Base-by-base conservation (phyloP, 2,797 vertebrate genomes). In the Capromys pilorides region DNA sequence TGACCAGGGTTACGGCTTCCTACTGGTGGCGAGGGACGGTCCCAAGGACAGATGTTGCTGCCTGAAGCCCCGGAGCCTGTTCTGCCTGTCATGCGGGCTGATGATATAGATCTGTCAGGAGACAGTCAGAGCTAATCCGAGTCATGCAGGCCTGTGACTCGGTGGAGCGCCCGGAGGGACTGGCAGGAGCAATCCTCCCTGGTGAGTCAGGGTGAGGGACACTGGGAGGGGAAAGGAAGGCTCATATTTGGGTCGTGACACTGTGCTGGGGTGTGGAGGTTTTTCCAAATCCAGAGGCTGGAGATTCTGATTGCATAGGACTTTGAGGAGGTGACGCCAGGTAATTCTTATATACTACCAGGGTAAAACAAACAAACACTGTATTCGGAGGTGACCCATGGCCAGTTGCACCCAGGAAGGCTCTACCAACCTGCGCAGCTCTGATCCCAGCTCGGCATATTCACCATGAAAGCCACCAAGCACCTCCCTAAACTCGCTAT, bases 51-150 rank as follows among this genome's bases (percentile, higher is more conserved):
- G 54, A 59, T 8, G 13, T 26, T 69, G 67, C 91, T 62, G 83
- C 81, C 86, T 26, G 86, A 13, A 39, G 67, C 94, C 77, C 54
- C 79, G 22, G n/a, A 92, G 71, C 97, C 91, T 73, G 96, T 87
- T 94, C 75, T 54, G 80, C 96, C 80, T 66, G 95, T 66, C 36
- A 1, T 5, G 45, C 96, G 86, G 83, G 94, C 83, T 62, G 75
- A 45, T 95, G 93, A 94, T 80, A 67, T 0, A 69, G 73, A 71
- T 80, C 41, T 36, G 14, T 84, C 80, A 82, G 94, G 86, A 92
- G 61, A 62, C 49, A 31, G 64, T 78, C 69, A 88, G 36, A 93
- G 73, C 85, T 54, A 28, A 78, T 24, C 16, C n/a, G 54, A 28
- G 33, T 36, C 31, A 69, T 59, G 45, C 45, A 51, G 88, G 75